Percentiles rank a stretch among this genome's conserved stretches.
These are phyloP conservation scores for Stichopus chloronotus DNA, from an alignment of 35 echinoderm and acorn worm genomes.

Conservation along the genomic window DNA sequence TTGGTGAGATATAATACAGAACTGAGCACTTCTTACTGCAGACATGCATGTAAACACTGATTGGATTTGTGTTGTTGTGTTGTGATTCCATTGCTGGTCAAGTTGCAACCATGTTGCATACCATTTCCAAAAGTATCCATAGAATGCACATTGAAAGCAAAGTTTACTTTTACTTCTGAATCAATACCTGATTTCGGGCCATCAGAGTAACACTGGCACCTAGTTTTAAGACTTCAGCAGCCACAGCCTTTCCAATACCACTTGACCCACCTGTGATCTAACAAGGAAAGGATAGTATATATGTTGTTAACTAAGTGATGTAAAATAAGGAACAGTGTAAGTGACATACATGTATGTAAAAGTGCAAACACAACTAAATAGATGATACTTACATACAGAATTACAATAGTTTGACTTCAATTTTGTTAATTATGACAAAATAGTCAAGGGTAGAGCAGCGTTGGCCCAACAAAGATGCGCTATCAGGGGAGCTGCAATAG, in stretches of 20 bases:
- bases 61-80: too few species aligned
- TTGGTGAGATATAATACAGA: too few species aligned
- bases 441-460: too few species aligned
- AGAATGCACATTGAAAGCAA: background rate
- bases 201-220: constrained; percentile 92
- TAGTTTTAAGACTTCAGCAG: constrained; percentile 80
- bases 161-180: background rate
- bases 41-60: too few species aligned
- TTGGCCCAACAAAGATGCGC: too few species aligned
- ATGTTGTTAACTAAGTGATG: background rate
- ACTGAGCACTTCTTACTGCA: too few species aligned
- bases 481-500: too few species aligned
- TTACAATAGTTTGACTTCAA: background rate
- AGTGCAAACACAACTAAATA: background rate
- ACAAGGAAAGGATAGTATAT: background rate
- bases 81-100: too few species aligned
- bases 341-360: background rate
- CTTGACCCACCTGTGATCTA: constrained; percentile 94
- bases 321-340: background rate
- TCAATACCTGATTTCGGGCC: constrained; percentile 78
- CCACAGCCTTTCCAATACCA: constrained; percentile 93
- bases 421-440: background rate
- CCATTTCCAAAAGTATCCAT: too few species aligned
- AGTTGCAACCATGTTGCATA: too few species aligned
- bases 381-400: background rate